Conservation (phyloP, 2,888 invertebrate genomes). For the Polydrusus cervinus region DNA sequence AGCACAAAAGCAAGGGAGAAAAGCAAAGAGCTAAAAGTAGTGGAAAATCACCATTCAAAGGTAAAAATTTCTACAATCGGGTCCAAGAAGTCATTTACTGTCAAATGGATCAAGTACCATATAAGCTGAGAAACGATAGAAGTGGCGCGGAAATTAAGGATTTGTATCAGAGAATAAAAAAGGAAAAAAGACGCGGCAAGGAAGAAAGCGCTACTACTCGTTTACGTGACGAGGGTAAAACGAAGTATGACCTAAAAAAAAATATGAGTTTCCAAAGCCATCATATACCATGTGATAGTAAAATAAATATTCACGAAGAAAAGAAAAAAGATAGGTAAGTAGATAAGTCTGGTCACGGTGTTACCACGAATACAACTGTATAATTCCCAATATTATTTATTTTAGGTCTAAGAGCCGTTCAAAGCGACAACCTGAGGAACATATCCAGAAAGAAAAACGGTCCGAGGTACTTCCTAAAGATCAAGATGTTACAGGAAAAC, state of each 20-base stretch:
- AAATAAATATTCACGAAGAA: background rate
- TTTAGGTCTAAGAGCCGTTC: slow-evolving; percentile 7
- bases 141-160: slow-evolving; percentile 33
- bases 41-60: slow-evolving; percentile 1
- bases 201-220: background rate
- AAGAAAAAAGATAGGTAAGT: slow-evolving; percentile 14
- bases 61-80: background rate
- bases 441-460: background rate
- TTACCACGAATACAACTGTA: background rate
- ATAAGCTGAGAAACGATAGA: slow-evolving; percentile 39
- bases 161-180: slow-evolving; percentile 36
- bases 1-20: slow-evolving; percentile 5
- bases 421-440: background rate
- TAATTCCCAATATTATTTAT: background rate
- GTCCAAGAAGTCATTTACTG: slow-evolving; percentile 51
- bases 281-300: background rate
- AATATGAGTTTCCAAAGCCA: background rate
- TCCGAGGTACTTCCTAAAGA: background rate
- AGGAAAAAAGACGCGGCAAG: slow-evolving; percentile 8
- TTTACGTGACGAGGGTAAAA: background rate
- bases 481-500: background rate
- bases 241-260: background rate
- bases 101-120: slow-evolving; percentile 38
- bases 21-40: slow-evolving; percentile 19
- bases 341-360: background rate